phyloP scores from a whole-genome alignment of 2,113 vertebrate genomes.

The Onychostruthus taczanowskii region DNA sequence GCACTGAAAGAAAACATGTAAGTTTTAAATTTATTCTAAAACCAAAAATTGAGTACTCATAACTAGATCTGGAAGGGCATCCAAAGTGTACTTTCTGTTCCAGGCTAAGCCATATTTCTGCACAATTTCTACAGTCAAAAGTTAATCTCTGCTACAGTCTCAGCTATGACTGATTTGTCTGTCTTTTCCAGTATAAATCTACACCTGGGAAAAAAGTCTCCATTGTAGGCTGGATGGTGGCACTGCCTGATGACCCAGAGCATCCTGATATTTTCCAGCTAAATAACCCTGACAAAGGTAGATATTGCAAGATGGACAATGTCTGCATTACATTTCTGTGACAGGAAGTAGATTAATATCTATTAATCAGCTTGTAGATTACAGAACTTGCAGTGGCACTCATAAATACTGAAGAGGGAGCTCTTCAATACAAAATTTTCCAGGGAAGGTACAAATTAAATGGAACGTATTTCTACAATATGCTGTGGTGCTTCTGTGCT shows the following conservation, averaged over 20 bases:
- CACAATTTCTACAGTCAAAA: not conserved
- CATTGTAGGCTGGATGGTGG: slow-evolving; percentile 92
- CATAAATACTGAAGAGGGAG: not conserved
- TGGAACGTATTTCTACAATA: not conserved
- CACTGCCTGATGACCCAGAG: slow-evolving; percentile 89
- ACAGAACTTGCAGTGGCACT: not conserved
- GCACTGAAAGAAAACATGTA: slow-evolving; percentile 92
- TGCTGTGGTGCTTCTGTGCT: not conserved
- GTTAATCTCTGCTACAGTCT: not conserved
- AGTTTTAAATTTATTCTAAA: slow-evolving; percentile 16
- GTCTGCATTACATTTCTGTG: not conserved
- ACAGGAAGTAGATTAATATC: not conserved
- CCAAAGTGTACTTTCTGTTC: not conserved
- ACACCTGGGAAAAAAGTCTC: slow-evolving; percentile 90
- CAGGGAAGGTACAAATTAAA: not conserved
- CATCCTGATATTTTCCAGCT: slow-evolving; percentile 95
- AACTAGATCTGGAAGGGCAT: not conserved
- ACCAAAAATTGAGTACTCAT: not conserved
- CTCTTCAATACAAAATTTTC: not conserved
- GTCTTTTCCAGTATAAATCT: slow-evolving; percentile 86
- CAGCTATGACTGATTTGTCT: not conserved
- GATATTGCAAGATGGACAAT: not conserved
- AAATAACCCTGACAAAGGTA: slow-evolving; percentile 95
- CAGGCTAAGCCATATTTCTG: not conserved
- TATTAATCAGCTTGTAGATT: not conserved